Evolutionary conservation across 2,113 vertebrate genomes (phyloP).

Genomic region (Cyanoderma ruficeps): DNA sequence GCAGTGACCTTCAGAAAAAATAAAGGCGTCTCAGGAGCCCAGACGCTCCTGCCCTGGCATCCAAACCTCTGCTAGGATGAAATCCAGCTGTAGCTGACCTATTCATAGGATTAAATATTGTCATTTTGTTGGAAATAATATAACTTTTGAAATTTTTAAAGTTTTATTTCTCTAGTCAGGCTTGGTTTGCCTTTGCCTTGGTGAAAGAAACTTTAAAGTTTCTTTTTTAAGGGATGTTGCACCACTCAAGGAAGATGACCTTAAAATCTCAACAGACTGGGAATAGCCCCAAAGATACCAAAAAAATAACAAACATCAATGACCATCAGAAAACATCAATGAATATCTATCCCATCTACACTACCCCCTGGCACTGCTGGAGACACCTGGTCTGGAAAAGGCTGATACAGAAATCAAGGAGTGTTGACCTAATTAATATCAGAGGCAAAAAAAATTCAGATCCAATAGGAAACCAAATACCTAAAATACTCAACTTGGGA

Average conservation of each 20-base stretch:
- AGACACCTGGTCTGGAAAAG: neutral
- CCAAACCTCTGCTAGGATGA: neutral
- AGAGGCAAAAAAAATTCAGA: neutral
- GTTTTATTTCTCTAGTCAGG: neutral
- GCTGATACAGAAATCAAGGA: neutral
- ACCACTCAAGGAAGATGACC: accelerated
- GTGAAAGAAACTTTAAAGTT: neutral
- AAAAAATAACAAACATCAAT: accelerated
- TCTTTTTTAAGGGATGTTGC: neutral
- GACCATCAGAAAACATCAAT: neutral
- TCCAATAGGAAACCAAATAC: neutral
- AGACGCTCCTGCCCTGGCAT: neutral
- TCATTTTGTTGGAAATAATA: neutral
- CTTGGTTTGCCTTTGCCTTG: neutral
- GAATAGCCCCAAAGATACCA: neutral
- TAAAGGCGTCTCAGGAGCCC: neutral
- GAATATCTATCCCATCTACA: too few species aligned
- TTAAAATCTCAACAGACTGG: neutral
- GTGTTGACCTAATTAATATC: neutral
- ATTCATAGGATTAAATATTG: neutral
- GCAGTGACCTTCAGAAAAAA: neutral
- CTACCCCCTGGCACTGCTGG: neutral
- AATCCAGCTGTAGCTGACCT: accelerated
- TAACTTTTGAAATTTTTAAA: accelerated
- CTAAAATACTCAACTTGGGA: neutral